phyloP scores from a whole-genome alignment of 35 echinoderm and acorn worm species.

The Lytechinus pictus region DNA sequence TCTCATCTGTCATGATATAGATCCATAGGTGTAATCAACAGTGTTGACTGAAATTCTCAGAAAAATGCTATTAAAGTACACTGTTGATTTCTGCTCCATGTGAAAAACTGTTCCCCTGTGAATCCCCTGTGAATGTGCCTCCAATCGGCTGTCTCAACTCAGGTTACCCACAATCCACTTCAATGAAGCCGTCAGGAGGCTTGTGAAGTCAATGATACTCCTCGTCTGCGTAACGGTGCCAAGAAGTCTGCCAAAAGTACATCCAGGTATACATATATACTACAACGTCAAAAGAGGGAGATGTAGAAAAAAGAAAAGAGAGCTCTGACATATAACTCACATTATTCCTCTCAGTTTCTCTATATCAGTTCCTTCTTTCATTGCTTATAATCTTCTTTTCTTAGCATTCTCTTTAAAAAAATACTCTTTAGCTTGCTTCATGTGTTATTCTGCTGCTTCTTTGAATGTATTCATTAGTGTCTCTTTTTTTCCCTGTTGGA shows the following conservation, averaged over 20 bases:
- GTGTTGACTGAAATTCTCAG: neutral
- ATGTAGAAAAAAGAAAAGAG: neutral
- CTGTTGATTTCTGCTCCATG: neutral
- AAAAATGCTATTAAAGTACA: neutral
- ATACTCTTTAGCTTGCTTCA: neutral
- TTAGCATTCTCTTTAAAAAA: neutral
- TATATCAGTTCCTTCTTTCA: constrained; percentile 13
- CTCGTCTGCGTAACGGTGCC: constrained; percentile 9
- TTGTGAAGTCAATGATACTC: constrained; percentile 40
- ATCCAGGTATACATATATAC: constrained; percentile 40
- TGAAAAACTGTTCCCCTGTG: neutral
- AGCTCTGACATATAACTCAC: neutral
- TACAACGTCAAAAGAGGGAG: neutral
- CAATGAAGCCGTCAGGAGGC: constrained; percentile 21
- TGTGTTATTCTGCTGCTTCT: neutral
- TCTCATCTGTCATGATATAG: neutral
- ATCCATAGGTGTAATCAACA: neutral
- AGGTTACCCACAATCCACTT: constrained; percentile 27
- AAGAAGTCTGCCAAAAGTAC: constrained; percentile 23
- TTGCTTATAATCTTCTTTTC: neutral
- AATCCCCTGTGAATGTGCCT: neutral
- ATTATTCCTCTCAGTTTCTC: constrained; percentile 4
- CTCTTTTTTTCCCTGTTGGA: neutral
- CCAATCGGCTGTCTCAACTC: constrained; percentile 4
- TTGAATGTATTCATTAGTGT: neutral